A percentile compares a stretch with the other conserved stretches of the same genome.
phyloP scores from a whole-genome alignment of 1,140 invertebrate species.

The Hylaeus volcanicus region DNA sequence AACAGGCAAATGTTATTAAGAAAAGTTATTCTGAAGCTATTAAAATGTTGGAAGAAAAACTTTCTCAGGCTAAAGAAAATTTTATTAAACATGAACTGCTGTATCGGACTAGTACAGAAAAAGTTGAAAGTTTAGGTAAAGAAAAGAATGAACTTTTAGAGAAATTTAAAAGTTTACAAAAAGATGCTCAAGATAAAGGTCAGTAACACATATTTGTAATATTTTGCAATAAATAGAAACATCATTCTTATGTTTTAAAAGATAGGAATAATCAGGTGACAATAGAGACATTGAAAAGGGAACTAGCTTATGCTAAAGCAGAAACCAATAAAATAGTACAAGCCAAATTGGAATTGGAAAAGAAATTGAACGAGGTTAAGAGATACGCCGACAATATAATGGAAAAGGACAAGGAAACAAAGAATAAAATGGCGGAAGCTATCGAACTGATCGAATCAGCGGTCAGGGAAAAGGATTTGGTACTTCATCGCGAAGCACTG shows the following conservation, averaged over 20 bases:
- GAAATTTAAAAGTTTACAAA: conserved; percentile 59
- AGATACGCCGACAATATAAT: conserved; percentile 54
- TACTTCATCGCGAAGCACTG: conserved; percentile 79
- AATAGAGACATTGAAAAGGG: conserved; percentile 64
- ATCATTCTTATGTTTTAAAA: conserved; percentile 59
- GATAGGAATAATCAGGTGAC: conserved; percentile 65
- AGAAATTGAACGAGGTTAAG: conserved; percentile 67
- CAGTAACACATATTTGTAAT: conserved; percentile 33
- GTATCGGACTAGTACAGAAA: conserved; percentile 70
- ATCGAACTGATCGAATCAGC: conserved; percentile 80
- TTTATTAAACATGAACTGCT: conserved; percentile 73
- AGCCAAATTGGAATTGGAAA: conserved; percentile 66
- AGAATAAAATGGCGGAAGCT: conserved; percentile 79
- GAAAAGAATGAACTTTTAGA: conserved; percentile 68
- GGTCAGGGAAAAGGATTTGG: conserved; percentile 78
- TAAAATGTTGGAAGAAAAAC: conserved; percentile 73
- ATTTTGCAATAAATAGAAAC: neutral
- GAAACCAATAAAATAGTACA: conserved; percentile 65
- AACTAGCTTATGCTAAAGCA: conserved; percentile 61
- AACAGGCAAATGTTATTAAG: conserved; percentile 73
- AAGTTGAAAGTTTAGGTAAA: conserved; percentile 65
- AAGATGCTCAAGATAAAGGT: conserved; percentile 60
- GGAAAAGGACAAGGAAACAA: conserved; percentile 70
- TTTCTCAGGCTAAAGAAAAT: conserved; percentile 73
- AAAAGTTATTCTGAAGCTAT: conserved; percentile 78